phyloP scores from a whole-genome alignment of 2,113 vertebrate species.

The Fregetta grallaria region DNA sequence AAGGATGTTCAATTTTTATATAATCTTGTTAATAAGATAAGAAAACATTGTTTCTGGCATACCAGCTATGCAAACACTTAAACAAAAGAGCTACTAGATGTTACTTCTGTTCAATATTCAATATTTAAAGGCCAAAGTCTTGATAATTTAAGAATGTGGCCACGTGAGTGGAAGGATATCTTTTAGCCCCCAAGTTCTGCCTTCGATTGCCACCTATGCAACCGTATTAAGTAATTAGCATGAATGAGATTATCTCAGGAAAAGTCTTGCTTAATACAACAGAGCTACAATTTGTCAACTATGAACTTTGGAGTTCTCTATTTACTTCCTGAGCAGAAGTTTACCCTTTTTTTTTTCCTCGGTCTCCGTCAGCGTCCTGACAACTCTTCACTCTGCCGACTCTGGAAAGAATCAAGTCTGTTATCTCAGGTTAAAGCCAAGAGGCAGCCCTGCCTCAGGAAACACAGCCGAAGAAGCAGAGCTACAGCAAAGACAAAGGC shows the following conservation, averaged over 20 bases:
- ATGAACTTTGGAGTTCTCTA: background rate
- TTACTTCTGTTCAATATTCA: background rate
- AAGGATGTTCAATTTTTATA: background rate
- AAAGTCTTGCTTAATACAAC: background rate
- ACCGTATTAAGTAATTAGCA: background rate
- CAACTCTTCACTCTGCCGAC: background rate
- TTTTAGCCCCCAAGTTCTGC: background rate
- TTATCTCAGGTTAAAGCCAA: too few species aligned
- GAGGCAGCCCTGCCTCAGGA: too few species aligned
- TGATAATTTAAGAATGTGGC: background rate
- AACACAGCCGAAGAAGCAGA: background rate
- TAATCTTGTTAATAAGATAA: background rate
- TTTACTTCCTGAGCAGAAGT: background rate
- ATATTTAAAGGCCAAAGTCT: background rate
- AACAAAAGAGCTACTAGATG: background rate
- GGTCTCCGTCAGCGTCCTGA: background rate
- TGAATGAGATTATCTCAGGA: background rate
- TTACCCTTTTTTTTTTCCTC: background rate
- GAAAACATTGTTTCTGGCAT: background rate
- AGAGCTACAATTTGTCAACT: background rate
- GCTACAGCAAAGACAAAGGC: rapidly evolving
- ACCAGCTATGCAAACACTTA: background rate
- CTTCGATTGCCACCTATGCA: background rate
- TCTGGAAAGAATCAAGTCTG: background rate
- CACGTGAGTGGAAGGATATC: background rate